Percentiles rank a stretch among this genome's conserved stretches.
Evolutionary conservation across 1,140 invertebrate genomes (phyloP).

Genomic region (Drosophila sproati): DNA sequence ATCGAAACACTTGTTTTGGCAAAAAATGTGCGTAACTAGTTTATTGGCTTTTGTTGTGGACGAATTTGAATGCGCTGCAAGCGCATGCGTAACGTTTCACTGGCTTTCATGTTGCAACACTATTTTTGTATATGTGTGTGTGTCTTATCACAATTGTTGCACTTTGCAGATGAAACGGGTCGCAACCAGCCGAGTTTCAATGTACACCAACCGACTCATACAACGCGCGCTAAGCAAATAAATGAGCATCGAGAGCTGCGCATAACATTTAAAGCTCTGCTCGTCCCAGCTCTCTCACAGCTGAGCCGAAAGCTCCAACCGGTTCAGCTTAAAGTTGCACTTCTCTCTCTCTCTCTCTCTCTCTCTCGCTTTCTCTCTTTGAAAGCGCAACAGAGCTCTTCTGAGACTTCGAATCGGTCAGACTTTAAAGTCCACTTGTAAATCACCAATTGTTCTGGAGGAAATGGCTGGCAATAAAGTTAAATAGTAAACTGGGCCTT

Average conservation of each 20-base stretch:
- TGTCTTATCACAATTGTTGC: constrained; percentile 45
- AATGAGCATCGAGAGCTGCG: constrained; percentile 30
- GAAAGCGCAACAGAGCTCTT: constrained; percentile 8
- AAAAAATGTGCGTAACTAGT: constrained; percentile 6
- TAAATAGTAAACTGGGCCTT: constrained; percentile 24
- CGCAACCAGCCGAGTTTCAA: constrained; percentile 2
- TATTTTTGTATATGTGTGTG: constrained; percentile 20
- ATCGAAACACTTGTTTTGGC: constrained; percentile 9
- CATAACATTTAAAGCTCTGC: constrained; percentile 63
- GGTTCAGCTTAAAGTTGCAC: constrained; percentile 27
- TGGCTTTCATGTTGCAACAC: constrained; percentile 71
- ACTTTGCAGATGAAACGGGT: constrained; percentile 3
- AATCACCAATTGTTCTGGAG: constrained; percentile 26
- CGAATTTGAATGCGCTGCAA: constrained; percentile 56
- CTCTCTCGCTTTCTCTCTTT: constrained; percentile 11
- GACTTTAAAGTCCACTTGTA: constrained; percentile 32
- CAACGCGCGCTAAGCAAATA: constrained; percentile 66
- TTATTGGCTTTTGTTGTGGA: constrained; percentile 36
- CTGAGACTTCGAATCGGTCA: not conserved
- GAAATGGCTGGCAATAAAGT: constrained; percentile 20
- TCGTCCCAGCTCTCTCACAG: constrained; percentile 1
- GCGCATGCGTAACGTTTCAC: constrained; percentile 73
- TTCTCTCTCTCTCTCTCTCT: no score
- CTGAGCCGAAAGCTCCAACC: constrained; percentile 35
- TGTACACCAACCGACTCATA: constrained; percentile 36